A percentile compares a stretch with the other conserved stretches of the same genome.
These are phyloP conservation scores for Anorthoa munda DNA, from an alignment of 2,888 invertebrate species.

Conservation along the genomic window DNA sequence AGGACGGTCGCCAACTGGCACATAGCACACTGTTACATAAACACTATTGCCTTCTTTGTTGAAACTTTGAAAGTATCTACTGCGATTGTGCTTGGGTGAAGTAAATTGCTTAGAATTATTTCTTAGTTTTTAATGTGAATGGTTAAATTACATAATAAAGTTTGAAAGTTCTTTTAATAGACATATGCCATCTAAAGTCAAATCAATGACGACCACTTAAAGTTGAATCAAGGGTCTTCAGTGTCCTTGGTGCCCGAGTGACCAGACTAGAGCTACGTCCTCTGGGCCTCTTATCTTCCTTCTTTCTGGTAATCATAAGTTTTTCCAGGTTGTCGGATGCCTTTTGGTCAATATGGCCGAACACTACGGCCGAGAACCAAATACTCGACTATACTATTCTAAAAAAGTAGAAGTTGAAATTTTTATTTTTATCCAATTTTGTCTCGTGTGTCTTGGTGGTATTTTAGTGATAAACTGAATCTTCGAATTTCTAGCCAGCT, in stretches of 20 bases:
- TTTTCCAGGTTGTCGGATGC: not conserved
- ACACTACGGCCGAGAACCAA: not conserved
- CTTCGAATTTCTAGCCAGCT: no score
- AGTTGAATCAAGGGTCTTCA: not conserved
- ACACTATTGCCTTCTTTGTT: slow-evolving; percentile 51
- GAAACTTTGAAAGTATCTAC: slow-evolving; percentile 48
- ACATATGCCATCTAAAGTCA: no score
- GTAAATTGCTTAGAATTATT: not conserved
- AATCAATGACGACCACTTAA: no score
- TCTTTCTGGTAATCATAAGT: not conserved
- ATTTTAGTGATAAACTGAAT: no score
- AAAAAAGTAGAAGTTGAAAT: no score
- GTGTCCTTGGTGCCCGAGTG: not conserved
- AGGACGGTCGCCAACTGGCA: slow-evolving; percentile 52
- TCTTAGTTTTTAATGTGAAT: not conserved
- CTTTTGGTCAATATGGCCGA: not conserved
- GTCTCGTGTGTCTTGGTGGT: no score
- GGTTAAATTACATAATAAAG: no score
- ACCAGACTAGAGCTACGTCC: not conserved
- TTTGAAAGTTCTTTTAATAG: no score
- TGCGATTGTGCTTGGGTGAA: slow-evolving; percentile 8
- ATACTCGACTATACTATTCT: no score
- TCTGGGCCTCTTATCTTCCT: not conserved
- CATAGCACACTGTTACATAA: slow-evolving; percentile 58
- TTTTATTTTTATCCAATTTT: no score